A percentile compares a stretch with the other conserved stretches of the same genome.
Evolutionary conservation across 2,888 invertebrate genomes (phyloP).

Genomic region (Drosophila emarginata): DNA sequence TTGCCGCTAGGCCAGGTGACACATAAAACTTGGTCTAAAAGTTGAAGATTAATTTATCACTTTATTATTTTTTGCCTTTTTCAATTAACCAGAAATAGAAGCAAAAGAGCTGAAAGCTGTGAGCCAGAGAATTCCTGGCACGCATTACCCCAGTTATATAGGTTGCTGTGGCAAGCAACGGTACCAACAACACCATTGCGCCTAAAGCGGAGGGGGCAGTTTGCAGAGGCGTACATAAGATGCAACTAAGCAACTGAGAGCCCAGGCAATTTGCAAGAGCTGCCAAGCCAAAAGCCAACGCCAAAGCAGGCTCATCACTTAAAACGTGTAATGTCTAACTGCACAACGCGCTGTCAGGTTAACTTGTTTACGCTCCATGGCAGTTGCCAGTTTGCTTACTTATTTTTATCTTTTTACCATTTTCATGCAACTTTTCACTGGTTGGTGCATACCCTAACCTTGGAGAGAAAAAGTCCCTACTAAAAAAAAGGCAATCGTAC

Average conservation of each 20-base stretch:
- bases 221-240: slow-evolving; percentile 3
- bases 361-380: slow-evolving; percentile 65
- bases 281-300: slow-evolving; percentile 34
- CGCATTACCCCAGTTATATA: slow-evolving; percentile 61
- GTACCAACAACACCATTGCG: slow-evolving; percentile 44
- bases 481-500: too few relatives aligned
- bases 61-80: slow-evolving; percentile 32
- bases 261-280: slow-evolving; percentile 61
- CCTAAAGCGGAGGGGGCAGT: slow-evolving; percentile 35
- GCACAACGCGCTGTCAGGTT: slow-evolving; percentile 67
- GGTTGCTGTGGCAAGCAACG: slow-evolving; percentile 75
- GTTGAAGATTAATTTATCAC: slow-evolving; percentile 30
- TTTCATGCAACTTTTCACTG: not conserved
- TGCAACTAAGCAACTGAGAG: slow-evolving; percentile 18
- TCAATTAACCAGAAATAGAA: slow-evolving; percentile 60
- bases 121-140: slow-evolving; percentile 60
- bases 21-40: slow-evolving; percentile 34
- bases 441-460: not conserved
- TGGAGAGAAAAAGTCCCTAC: too few relatives aligned
- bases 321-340: slow-evolving; percentile 72
- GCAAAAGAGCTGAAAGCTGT: not conserved
- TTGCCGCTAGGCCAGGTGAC: slow-evolving; percentile 36
- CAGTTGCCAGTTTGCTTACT: slow-evolving; percentile 13
- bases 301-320: slow-evolving; percentile 65
- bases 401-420: not conserved